phyloP scores from a whole-genome alignment of 2,113 vertebrate species.

The Alethe diademata region DNA sequence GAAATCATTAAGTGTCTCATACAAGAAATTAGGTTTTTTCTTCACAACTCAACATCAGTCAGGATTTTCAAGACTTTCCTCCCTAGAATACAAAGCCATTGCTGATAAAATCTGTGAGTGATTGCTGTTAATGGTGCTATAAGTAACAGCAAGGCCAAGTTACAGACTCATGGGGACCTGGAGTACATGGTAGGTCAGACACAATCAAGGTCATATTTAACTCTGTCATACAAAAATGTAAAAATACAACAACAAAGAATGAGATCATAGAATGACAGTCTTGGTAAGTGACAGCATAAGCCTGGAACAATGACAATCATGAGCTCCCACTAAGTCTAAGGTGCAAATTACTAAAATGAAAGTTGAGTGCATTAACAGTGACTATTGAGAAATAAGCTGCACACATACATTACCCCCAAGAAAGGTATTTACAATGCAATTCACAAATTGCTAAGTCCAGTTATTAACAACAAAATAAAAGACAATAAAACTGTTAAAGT shows the following conservation, averaged over 20 bases:
- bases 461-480: background rate
- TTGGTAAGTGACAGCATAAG: background rate
- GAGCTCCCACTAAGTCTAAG: background rate
- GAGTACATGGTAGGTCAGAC: background rate
- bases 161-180: rapidly evolving
- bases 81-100: background rate
- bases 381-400: background rate
- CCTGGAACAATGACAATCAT: background rate
- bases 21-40: background rate
- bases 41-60: background rate
- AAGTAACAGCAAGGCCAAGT: background rate
- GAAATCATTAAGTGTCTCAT: background rate
- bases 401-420: background rate
- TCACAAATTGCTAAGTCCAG: background rate
- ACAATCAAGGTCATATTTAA: background rate
- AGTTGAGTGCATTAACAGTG: background rate
- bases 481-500: background rate
- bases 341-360: background rate
- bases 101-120: background rate
- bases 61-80: background rate
- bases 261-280: background rate
- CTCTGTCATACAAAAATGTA: background rate
- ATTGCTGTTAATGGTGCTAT: background rate
- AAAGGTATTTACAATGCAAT: background rate
- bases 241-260: background rate